Evolutionary conservation across 2,113 vertebrate species (phyloP).

Genomic region (Stictonetta naevosa): DNA sequence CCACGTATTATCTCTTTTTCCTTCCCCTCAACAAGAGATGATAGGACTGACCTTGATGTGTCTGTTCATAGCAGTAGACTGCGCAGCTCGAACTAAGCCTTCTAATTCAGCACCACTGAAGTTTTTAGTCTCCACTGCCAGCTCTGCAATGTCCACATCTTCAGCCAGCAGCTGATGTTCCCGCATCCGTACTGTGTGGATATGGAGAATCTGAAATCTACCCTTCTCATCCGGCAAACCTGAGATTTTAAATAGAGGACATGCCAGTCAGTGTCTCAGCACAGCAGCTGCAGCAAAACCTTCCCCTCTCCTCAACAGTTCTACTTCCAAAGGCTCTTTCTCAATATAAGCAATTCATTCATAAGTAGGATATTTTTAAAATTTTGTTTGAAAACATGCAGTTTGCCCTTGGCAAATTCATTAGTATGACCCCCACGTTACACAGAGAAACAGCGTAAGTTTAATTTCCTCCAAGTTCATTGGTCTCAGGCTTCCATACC

Average conservation of each 20-base stretch:
- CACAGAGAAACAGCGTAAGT: background rate
- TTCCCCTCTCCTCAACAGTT: background rate
- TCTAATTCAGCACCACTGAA: constrained; percentile 96
- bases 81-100: constrained; percentile 93
- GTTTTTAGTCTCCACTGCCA: constrained; percentile 94
- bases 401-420: background rate
- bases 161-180: constrained; percentile 84
- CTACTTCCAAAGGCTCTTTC: background rate
- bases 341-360: background rate
- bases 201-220: constrained; percentile 92
- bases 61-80: constrained; percentile 97
- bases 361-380: background rate
- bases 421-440: background rate
- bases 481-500: background rate
- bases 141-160: constrained; percentile 88
- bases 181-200: constrained; percentile 93
- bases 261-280: background rate
- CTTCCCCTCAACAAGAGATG: accelerated
- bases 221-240: constrained; percentile 94
- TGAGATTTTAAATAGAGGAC: constrained; percentile 18
- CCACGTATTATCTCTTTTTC: background rate
- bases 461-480: background rate
- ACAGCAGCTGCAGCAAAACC: background rate
- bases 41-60: constrained; percentile 91
- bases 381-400: background rate